Conservation (phyloP, 2,797 vertebrate species). For the Borostomias antarcticus region DNA sequence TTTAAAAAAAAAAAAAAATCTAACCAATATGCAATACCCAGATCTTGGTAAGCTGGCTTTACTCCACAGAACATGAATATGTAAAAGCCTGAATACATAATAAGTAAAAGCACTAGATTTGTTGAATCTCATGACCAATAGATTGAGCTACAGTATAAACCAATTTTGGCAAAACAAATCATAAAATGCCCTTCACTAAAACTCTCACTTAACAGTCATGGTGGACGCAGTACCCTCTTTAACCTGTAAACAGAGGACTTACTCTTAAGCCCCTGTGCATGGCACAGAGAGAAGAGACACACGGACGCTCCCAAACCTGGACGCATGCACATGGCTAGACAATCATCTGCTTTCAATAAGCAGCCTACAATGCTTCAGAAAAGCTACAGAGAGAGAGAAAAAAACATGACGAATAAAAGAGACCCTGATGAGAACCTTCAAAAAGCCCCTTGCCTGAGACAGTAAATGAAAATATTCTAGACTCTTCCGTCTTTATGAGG, state of each 20-base stretch:
- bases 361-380: constrained; percentile 40
- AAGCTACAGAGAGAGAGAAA: constrained; percentile 27
- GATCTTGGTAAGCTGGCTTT: not conserved
- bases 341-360: constrained; percentile 71
- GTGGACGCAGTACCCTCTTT: constrained; percentile 47
- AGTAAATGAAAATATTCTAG: constrained; percentile 41
- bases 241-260: constrained; percentile 60
- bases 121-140: constrained; percentile 45
- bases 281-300: constrained; percentile 11
- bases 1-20: not conserved
- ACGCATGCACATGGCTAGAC: constrained; percentile 41
- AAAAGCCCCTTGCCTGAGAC: constrained; percentile 39
- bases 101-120: constrained; percentile 3
- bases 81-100: too few relatives aligned
- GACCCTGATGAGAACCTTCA: constrained; percentile 44
- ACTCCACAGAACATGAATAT: not conserved
- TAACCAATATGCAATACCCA: not conserved
- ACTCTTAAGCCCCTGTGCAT: constrained; percentile 35
- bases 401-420: constrained; percentile 53
- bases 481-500: constrained; percentile 43
- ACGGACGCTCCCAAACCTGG: constrained; percentile 26
- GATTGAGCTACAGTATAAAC: constrained; percentile 44
- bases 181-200: constrained; percentile 38
- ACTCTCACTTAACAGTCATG: constrained; percentile 39
- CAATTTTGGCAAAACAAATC: constrained; percentile 36